A percentile compares a stretch with the other conserved stretches of the same genome.
These are phyloP conservation scores for Neopelma chrysocephalum DNA, from an alignment of 2,797 vertebrate genomes.

Conservation along the genomic window DNA sequence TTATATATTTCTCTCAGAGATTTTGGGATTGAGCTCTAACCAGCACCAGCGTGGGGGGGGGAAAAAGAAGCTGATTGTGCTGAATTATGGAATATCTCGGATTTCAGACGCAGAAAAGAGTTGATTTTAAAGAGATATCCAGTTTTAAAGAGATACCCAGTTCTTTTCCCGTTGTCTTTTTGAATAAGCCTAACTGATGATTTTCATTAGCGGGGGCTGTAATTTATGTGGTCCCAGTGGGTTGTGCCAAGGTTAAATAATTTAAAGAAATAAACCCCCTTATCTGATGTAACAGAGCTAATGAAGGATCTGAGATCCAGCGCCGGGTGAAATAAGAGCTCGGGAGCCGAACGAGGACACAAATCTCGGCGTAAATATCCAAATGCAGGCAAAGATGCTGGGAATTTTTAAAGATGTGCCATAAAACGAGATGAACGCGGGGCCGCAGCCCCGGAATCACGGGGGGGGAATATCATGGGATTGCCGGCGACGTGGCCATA, in stretches of 20 bases:
- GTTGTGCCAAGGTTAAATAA: slow-evolving; percentile 80
- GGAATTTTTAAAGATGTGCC: slow-evolving; percentile 69
- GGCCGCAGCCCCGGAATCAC: slow-evolving; percentile 60
- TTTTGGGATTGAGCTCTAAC: background rate
- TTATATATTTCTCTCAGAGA: background rate
- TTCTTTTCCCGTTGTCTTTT: slow-evolving; percentile 58
- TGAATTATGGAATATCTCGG: background rate
- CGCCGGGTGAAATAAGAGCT: slow-evolving; percentile 58
- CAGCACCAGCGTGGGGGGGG: rapidly evolving
- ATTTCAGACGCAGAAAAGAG: background rate
- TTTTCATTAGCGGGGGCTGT: slow-evolving; percentile 78
- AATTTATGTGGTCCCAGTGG: slow-evolving; percentile 76
- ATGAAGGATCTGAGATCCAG: slow-evolving; percentile 70
- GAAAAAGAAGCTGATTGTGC: background rate
- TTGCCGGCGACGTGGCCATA: slow-evolving; percentile 72
- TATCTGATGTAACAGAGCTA: slow-evolving; percentile 72
- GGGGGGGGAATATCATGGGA: slow-evolving; percentile 71
- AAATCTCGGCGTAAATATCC: slow-evolving; percentile 77
- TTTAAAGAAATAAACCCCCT: slow-evolving; percentile 77
- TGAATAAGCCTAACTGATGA: slow-evolving; percentile 74
- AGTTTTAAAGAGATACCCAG: slow-evolving; percentile 48
- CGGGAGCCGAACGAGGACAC: slow-evolving; percentile 66
- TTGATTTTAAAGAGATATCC: slow-evolving; percentile 45
- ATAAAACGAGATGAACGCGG: slow-evolving; percentile 68
- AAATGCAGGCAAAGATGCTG: slow-evolving; percentile 74